Percentiles rank a stretch among this genome's conserved stretches.
These are phyloP conservation scores for Excalfactoria chinensis DNA, from an alignment of 2,113 vertebrate genomes.

Conservation along the genomic window DNA sequence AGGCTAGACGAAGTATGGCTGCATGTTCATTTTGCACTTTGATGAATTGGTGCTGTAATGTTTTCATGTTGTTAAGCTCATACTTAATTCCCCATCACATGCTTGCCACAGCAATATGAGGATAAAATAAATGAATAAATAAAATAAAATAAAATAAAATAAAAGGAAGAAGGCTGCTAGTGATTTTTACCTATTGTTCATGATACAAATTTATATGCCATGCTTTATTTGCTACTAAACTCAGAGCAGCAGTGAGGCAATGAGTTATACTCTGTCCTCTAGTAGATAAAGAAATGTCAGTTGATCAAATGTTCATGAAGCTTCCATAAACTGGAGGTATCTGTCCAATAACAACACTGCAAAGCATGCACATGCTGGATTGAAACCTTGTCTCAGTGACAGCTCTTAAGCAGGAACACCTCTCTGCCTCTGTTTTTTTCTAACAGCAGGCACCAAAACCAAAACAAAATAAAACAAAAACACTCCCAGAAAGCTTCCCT, in stretches of 20 bases:
- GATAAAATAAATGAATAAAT: not conserved
- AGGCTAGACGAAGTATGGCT: not conserved
- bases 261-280: not conserved
- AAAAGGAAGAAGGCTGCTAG: not conserved
- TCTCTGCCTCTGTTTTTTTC: not conserved
- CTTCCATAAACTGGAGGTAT: fast-evolving
- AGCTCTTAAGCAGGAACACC: not conserved
- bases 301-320: not conserved
- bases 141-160: not conserved
- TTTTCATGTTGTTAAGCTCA: not conserved
- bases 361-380: not conserved
- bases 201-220: not conserved
- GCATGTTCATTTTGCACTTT: not conserved
- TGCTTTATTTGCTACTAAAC: not conserved
- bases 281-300: not conserved
- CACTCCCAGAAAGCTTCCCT: not conserved
- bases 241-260: not conserved
- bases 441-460: not conserved
- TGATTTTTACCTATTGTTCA: conserved; percentile 17
- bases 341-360: not conserved
- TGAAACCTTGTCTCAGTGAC: not conserved
- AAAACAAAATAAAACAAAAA: too few species aligned
- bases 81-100: not conserved
- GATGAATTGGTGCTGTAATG: conserved; percentile 2
- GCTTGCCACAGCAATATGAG: not conserved